phyloP scores from a whole-genome alignment of 2,113 vertebrate genomes.

The Stegastes partitus region DNA sequence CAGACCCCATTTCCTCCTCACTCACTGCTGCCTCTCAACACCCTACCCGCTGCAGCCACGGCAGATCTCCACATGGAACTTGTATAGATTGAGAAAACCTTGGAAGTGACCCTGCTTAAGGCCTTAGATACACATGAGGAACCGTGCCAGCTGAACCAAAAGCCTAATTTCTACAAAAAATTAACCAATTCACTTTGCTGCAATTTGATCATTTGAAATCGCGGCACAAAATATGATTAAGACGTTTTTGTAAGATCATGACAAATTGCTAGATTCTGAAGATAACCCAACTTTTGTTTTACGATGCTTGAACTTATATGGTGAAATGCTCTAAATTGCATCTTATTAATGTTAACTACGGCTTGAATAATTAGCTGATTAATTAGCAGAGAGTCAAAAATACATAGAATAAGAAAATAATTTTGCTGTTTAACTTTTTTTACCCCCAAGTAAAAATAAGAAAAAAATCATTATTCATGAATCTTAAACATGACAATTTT shows the following conservation, averaged over 20 bases:
- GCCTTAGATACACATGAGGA: constrained; percentile 46
- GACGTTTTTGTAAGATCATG: not conserved
- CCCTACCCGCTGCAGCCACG: constrained; percentile 59
- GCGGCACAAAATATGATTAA: no score
- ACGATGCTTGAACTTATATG: not conserved
- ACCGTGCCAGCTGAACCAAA: constrained; percentile 26
- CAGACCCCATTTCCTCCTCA: constrained; percentile 85
- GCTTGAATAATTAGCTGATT: not conserved
- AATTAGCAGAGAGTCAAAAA: not conserved
- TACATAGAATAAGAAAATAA: no score
- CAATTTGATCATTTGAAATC: not conserved
- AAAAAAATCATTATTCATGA: not conserved
- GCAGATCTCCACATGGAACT: constrained; percentile 66
- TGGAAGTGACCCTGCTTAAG: constrained; percentile 66
- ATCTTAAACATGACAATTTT: not conserved
- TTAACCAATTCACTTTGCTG: constrained; percentile 3
- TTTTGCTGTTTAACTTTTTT: not conserved
- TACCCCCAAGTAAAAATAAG: not conserved
- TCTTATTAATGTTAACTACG: not conserved
- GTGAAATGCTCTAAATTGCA: not conserved
- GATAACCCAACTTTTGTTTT: not conserved
- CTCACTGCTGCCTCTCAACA: constrained; percentile 77
- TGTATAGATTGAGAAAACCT: constrained; percentile 65
- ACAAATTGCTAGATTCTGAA: constrained; percentile 1
- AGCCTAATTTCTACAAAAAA: constrained; percentile 5